A percentile compares a stretch with the other conserved stretches of the same genome.
Conservation (phyloP, 2,797 vertebrate species). For the Hippocampus kuda region DNA sequence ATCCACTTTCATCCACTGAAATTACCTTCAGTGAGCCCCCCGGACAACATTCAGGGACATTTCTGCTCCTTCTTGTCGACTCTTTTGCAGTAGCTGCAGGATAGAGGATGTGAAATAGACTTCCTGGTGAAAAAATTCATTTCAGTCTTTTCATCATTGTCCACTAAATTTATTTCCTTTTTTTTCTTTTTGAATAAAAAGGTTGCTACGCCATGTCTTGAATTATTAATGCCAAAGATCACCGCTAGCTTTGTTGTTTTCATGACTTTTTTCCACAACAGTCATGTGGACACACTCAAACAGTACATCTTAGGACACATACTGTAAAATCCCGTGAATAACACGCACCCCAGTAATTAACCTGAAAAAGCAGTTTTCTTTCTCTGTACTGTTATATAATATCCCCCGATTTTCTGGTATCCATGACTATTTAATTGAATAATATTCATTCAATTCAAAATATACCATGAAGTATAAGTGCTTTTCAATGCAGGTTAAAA, state of each 20-base stretch:
- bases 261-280: background rate
- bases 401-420: too few species aligned
- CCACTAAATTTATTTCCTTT: background rate
- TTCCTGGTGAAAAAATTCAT: background rate
- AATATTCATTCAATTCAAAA: too few species aligned
- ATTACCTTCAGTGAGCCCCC: slow-evolving; percentile 3
- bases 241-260: background rate
- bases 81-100: background rate
- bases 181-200: background rate
- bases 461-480: too few species aligned
- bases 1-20: slow-evolving; percentile 3
- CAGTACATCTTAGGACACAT: too few species aligned
- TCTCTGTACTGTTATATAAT: too few species aligned
- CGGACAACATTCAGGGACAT: background rate
- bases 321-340: too few species aligned
- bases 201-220: background rate
- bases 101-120: background rate
- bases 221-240: background rate
- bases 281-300: background rate
- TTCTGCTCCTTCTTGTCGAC: background rate
- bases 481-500: too few species aligned
- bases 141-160: slow-evolving; percentile 4
- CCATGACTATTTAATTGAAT: too few species aligned
- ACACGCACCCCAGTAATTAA: too few species aligned
- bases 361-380: too few species aligned